Evolutionary conservation across 2,797 vertebrate genomes (phyloP), one percentile per base, ranked within the genome.

Genomic region (Malurus leucopterus): DNA sequence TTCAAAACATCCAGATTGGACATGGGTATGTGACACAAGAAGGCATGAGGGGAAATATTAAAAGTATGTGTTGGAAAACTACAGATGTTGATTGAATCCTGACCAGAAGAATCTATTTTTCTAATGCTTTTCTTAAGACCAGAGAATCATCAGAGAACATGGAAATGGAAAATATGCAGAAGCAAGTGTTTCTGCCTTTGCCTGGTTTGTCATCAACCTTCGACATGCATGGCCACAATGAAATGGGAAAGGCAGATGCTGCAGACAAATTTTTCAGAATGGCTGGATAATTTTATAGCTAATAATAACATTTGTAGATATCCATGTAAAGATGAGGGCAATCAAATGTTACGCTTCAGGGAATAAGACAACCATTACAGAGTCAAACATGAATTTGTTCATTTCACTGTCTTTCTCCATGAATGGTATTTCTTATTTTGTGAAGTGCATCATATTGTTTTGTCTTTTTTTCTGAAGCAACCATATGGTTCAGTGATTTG

Each of bases 321-420:
- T 80, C 36, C 62, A 30, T 49, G 63, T 63, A 88, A 74, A 92
- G 32, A 89, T 46, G 46, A 87, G 11, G 34, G 4, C 24, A 92
- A 92, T 90, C 6, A 13, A 85, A 91, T 86, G 16, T 77, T 47
- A 76, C 0, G 1, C 32, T 92, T 95, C 74, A 86, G 32, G 29
- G 59, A 92, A 71, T 84, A 93, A 90, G 46, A 8, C 47, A 55
- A 59, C 24, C 10, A n/a, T 50, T 84, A 26, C 1, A 65, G 47
- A 71, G 11, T 57, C 58, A 88, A 86, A 23, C 29, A 77, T 24
- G 47, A 68, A 40, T 72, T 67, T 91, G 6, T 58, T 49, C 18
- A 46, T 20, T 54, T 88, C 4, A 26, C n/a, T 40, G 12, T 76
- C 68, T 73, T 84, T 88, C 34, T 78, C 55, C 3, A 20, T 38